Evolutionary conservation across 2,113 vertebrate species (phyloP), one percentile per base, ranked within the genome.

Genomic region (Acanthochromis polyacanthus): DNA sequence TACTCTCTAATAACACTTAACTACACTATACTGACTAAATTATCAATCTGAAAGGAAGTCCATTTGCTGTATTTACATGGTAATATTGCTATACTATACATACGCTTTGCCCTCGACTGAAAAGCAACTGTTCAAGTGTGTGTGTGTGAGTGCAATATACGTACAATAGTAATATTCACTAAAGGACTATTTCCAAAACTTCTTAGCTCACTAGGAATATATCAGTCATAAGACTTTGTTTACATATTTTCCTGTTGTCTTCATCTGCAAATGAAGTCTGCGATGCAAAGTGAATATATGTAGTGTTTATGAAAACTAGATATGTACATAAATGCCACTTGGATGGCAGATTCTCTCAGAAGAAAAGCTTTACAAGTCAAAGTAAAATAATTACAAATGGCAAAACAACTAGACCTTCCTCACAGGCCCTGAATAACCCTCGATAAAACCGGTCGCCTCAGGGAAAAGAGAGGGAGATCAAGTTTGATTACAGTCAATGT

Each of bases 11-110:
- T 77, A 69, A 75, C 51, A 78, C 2, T 36, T 64, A 77, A 67
- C 82, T 87, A 83, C 38, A 67, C 19, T 71, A 67, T 74, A 48
- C 6, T 43, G 62, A 87, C 61, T 67, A 71, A 20, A 65, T 63
- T 19, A 40, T 78, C 48, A 48, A 69, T 48, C 71, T 63, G 58
- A 74, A 75, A 77, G 38, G 52, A 50, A 76, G 61, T 82, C 59
- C 50, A 48, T 72, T 83, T 58, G 7, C 70, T 83, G 43, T 93
- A 91, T 92, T 84, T 89, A 90, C 85, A 91, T 36, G 43, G 66
- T 87, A 84, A 90, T 81, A 89, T 80, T 88, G 74, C 52, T 76
- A 50, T 62, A 60, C 68, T 87, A 40, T 83, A 81, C 83, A 89
- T 88, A 75, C 53, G 46, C 65, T 16, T 85, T 67, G 79, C 78